Base-by-base conservation (phyloP, 2,797 vertebrate species). In the Coregonus sp. region DNA sequence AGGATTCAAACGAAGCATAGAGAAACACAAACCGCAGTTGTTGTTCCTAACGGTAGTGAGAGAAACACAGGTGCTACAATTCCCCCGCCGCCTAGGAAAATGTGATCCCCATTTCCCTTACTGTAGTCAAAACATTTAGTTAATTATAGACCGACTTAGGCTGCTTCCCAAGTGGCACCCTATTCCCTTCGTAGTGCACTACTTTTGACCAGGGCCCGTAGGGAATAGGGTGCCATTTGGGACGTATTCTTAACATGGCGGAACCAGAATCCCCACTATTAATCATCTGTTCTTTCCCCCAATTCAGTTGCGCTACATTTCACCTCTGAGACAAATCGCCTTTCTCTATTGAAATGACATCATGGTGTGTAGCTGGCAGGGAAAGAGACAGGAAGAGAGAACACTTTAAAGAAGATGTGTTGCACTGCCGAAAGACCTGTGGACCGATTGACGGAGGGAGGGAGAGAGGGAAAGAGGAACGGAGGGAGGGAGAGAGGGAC, bases 121-220 rank as follows among this genome's bases (percentile, higher is more conserved):
- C 61, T 72, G 37, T 70, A 80, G 78, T 75, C 71, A 69, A 81
- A 79, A 78, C 75, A 79, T 75, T 77, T 73, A 35, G 67, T 63
- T n/a, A 59, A 63, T 78, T 35, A 70, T 59, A 2, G 70, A 81
- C 66, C 56, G 68, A 74, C 29, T 9, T 0, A 11, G 6, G 0
- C 7, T 47, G 40, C 40, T 47, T 47, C 2, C 40, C 3, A 47
- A 47, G 9, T 47, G 40, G 9, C 40, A 2, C 40, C 40, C 9
- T 47, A 2, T 56, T 56, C 52, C 52, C 16, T 56, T 2, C 2
- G 2, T 0, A 18, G 52, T 76, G 15, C 67, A 47, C 15, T n/a
- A 18, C 37, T 66, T 66, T 50, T 70, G 33, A 71, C 51, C 15
- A 5, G 52, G 52, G 52, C 52, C 52, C 4, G 5, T 54, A 18